Percentiles rank a stretch among this genome's conserved stretches.
phyloP scores from a whole-genome alignment of 2,113 vertebrate species.

The Centropus unirufus region DNA sequence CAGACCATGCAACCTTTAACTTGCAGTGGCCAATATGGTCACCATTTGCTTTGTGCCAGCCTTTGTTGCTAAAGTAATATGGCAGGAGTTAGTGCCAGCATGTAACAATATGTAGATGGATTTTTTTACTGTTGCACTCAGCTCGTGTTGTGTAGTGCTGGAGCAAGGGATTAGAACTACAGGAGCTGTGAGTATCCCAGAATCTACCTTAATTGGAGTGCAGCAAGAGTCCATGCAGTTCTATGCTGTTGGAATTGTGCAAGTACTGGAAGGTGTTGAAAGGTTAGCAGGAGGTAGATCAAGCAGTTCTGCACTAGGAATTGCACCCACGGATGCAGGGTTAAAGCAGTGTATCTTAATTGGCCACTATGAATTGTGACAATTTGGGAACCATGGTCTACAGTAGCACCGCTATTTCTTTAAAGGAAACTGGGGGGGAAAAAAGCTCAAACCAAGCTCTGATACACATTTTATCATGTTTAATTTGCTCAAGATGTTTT shows the following conservation, averaged over 20 bases:
- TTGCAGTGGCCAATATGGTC: background rate
- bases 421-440: background rate
- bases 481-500: background rate
- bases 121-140: background rate
- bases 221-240: background rate
- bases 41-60: background rate
- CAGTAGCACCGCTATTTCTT: background rate
- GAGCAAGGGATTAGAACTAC: background rate
- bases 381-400: background rate
- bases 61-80: background rate
- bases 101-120: background rate
- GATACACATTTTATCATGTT: background rate
- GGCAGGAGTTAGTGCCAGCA: background rate
- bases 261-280: background rate
- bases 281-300: background rate
- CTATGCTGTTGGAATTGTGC: fast-evolving
- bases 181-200: background rate
- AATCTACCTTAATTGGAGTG: background rate
- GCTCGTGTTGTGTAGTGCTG: background rate
- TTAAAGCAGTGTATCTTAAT: background rate
- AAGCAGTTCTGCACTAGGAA: background rate
- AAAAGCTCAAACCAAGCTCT: background rate
- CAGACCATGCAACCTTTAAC: background rate
- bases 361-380: background rate
- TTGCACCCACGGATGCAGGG: fast-evolving